Conservation (phyloP, 2,113 vertebrate genomes). For the Aptenodytes patagonicus region DNA sequence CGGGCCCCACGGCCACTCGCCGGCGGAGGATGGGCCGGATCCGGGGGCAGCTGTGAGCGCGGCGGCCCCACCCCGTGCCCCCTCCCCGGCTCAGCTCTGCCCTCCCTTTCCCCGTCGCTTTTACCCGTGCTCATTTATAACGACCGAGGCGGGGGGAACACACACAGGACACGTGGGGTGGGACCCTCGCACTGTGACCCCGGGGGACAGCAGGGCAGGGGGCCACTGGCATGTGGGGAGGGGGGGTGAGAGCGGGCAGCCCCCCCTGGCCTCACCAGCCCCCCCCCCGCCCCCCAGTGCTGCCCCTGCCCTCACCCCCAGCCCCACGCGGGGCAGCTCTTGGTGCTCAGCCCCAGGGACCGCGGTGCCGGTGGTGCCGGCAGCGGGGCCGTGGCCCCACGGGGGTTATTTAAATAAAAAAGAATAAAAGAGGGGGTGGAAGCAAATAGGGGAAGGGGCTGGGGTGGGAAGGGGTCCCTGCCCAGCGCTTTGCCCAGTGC, state of each 20-base stretch:
- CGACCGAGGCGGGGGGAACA: background rate
- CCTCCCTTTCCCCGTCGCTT: background rate
- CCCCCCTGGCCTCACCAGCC: background rate
- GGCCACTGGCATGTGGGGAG: background rate
- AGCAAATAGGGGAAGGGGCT: background rate
- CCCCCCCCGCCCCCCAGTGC: background rate
- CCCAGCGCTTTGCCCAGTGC: background rate
- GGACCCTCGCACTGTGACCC: background rate
- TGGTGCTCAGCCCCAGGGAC: background rate
- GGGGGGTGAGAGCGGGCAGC: background rate
- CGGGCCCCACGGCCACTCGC: constrained; percentile 43
- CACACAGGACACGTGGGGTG: background rate
- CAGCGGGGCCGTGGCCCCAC: background rate
- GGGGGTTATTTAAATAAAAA: background rate
- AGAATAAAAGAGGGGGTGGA: background rate
- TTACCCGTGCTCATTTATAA: background rate
- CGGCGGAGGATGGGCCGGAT: constrained; percentile 64
- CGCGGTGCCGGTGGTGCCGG: background rate
- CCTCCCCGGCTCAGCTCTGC: background rate
- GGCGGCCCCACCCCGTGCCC: accelerated
- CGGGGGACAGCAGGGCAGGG: background rate
- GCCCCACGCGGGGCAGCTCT: background rate
- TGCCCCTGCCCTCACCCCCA: background rate
- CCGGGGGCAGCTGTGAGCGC: background rate
- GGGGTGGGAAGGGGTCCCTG: background rate